A percentile compares a stretch with the other conserved stretches of the same genome.
phyloP scores from a whole-genome alignment of 2,888 invertebrate genomes.

The Margaritifera margaritifera region DNA sequence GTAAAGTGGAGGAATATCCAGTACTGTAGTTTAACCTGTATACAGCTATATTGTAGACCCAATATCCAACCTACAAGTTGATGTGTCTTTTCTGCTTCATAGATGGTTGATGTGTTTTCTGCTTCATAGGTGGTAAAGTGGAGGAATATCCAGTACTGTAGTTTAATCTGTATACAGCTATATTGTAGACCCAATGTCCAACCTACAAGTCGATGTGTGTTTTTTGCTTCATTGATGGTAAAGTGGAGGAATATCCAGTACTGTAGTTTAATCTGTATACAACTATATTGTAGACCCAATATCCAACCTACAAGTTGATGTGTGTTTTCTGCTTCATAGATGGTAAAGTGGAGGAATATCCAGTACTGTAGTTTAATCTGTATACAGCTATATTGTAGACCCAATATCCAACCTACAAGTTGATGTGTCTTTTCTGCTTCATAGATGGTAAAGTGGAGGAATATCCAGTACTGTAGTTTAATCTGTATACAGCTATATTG shows the following conservation, averaged over 20 bases:
- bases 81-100: neutral
- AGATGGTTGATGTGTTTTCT: neutral
- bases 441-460: neutral
- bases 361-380: neutral
- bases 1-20: neutral
- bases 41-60: no score
- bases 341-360: neutral
- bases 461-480: neutral
- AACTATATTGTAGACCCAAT: no score
- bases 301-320: no score
- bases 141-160: neutral
- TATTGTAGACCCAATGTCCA: neutral
- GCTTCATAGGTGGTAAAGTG: slow-evolving; percentile 17
- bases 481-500: no score
- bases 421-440: neutral
- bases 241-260: neutral
- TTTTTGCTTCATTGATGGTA: neutral
- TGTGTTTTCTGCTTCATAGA: neutral
- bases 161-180: slow-evolving; percentile 1
- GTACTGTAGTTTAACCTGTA: neutral
- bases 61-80: no score
- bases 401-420: no score
- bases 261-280: no score
- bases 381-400: no score
- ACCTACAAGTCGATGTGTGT: no score